Evolutionary conservation across 2,797 vertebrate species (phyloP), one percentile per base, ranked within the genome.

Genomic region (Australoheros facetus): DNA sequence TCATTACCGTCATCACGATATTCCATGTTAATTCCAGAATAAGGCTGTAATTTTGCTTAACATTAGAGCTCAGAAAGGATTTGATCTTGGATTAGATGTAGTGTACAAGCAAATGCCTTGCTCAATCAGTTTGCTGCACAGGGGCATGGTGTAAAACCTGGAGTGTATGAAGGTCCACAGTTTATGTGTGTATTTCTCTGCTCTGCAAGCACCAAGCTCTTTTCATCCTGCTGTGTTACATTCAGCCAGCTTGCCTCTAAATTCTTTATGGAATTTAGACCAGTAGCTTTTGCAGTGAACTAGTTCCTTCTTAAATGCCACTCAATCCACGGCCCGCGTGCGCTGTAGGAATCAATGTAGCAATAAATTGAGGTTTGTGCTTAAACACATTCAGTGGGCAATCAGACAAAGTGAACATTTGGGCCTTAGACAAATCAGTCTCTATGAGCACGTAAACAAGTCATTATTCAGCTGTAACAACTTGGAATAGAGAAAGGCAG

Each of bases 201-300:
- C 9, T 39, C 13, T 39, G 37, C 39, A 76, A 69, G 17, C 17
- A 30, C 28, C 26, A 51, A 53, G 62, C 62, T 56, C 58, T 55
- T 23, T 66, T 66, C 57, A 55, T 60, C 34, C 23, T 45, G 26
- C 28, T 74, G 37, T 55, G 55, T 76, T 80, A 77, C 23, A 78
- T 75, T 13, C 62, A 54, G 71, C 55, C 28, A 4, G 3, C 54
- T 55, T 73, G 77, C 78, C 56, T 57, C 59, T 92, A 73, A 91
- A 90, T 90, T 84, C 78, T 92, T 92, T 6, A 91, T 88, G 58
- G 70, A 80, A 77, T 77, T 66, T 82, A 57, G 71, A 17, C 60
- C 62, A n/a, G 71, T 75, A 70, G 64, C 54, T 37, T 23, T 54
- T 13, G 45, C 74, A 75, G 51, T 79, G 54, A 85, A 81, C 69